phyloP scores from a whole-genome alignment of 2,113 vertebrate species.

The Calidris pugnax region DNA sequence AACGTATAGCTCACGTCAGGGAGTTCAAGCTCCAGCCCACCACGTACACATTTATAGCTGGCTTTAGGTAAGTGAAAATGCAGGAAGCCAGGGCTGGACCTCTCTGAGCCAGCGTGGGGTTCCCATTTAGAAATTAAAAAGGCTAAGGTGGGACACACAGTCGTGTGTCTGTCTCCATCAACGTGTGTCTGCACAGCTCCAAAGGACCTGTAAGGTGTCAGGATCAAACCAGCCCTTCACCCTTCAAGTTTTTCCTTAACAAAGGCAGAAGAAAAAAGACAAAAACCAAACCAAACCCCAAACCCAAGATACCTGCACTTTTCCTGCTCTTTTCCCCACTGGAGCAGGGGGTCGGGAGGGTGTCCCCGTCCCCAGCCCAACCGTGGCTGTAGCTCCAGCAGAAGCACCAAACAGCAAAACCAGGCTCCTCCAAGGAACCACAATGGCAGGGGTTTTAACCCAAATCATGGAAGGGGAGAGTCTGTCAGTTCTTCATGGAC shows the following conservation, averaged over 20 bases:
- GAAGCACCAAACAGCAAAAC: not conserved
- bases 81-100: not conserved
- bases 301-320: not conserved
- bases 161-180: not conserved
- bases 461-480: not conserved
- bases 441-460: not conserved
- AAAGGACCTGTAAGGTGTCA: fast-evolving
- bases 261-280: not conserved
- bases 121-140: not conserved
- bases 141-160: not conserved
- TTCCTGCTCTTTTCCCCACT: not conserved
- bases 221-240: not conserved
- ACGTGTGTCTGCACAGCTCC: not conserved
- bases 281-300: not conserved
- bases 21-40: not conserved
- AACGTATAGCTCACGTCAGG: not conserved
- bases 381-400: not conserved
- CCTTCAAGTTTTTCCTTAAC: not conserved
- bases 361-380: not conserved
- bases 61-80: not conserved
- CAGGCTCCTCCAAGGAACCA: not conserved
- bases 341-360: fast-evolving
- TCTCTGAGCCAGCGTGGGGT: not conserved
- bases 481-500: not conserved
- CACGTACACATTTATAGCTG: not conserved